Evolutionary conservation across 2,113 vertebrate genomes (phyloP).

Genomic region (Cavia porcellus): DNA sequence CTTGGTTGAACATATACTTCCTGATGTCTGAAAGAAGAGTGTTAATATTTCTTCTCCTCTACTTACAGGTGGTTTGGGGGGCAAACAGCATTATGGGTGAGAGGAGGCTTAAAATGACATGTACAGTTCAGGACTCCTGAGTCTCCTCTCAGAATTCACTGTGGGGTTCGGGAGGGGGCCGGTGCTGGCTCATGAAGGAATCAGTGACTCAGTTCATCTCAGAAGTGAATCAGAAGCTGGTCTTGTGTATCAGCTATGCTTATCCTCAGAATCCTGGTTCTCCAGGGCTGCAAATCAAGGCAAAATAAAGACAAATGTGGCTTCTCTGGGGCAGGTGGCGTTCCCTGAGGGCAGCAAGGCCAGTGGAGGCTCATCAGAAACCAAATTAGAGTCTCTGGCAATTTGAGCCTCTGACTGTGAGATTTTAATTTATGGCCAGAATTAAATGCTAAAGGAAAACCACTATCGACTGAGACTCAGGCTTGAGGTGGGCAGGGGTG

Average conservation of each 20-base stretch:
- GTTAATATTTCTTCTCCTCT: background rate
- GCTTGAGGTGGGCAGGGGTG: background rate
- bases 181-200: background rate
- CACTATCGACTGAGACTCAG: background rate
- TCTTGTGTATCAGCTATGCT: background rate
- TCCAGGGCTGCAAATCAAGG: background rate
- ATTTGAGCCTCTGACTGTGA: slow-evolving; percentile 7
- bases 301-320: background rate
- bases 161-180: background rate
- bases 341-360: background rate
- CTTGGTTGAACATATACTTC: background rate
- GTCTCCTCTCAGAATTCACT: background rate
- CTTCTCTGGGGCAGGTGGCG: background rate
- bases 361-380: background rate
- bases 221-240: background rate
- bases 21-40: slow-evolving; percentile 6
- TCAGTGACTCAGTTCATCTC: background rate
- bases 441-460: slow-evolving; percentile 13
- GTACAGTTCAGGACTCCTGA: fast-evolving
- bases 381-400: slow-evolving; percentile 21
- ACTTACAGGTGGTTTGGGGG: background rate
- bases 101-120: background rate
- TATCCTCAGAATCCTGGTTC: background rate
- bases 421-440: background rate
- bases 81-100: background rate